Conservation (phyloP, 2,797 vertebrate species). For the Cephalopachus bancanus region DNA sequence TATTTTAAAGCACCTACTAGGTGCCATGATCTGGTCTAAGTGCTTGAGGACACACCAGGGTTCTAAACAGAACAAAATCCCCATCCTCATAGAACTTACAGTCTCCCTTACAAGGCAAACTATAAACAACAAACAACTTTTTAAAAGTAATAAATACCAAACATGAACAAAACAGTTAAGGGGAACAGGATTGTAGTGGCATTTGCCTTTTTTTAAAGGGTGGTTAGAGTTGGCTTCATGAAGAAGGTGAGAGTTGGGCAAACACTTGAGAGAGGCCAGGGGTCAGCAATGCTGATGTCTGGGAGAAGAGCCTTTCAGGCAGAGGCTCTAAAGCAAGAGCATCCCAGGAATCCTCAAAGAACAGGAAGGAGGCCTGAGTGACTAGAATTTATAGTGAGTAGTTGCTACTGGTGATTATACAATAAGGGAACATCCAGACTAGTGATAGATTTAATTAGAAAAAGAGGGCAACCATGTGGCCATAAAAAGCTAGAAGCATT, state of each 20-base stretch:
- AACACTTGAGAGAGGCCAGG: not conserved
- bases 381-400: not conserved
- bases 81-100: not conserved
- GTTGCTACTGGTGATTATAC: not conserved
- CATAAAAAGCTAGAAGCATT: not conserved
- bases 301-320: not conserved
- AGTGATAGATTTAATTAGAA: not conserved
- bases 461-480: not conserved
- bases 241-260: not conserved
- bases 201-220: not conserved
- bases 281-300: not conserved
- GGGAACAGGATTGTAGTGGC: not conserved
- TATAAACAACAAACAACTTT: not conserved
- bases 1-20: not conserved
- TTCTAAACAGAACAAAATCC: conserved; percentile 24
- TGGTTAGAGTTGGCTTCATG: not conserved
- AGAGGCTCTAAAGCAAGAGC: not conserved
- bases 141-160: not conserved
- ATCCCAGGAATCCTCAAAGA: not conserved
- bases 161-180: not conserved
- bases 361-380: not conserved
- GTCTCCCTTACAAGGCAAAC: not conserved
- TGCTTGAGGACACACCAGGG: not conserved
- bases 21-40: not conserved
- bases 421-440: not conserved